phyloP scores from a whole-genome alignment of 2,797 vertebrate genomes.

The Jordanella pulchra region DNA sequence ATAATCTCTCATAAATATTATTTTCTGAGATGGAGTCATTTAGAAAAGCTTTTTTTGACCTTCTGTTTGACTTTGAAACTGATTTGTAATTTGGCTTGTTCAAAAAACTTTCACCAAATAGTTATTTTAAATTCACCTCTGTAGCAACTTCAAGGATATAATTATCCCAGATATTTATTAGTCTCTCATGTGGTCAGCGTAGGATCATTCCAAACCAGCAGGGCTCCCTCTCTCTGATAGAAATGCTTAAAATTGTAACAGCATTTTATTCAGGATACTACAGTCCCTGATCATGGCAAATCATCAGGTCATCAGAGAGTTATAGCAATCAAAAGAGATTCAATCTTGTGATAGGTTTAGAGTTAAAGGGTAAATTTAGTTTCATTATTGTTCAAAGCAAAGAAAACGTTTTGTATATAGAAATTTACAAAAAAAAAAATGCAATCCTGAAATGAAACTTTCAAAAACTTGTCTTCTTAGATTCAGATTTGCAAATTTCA shows the following conservation, averaged over 20 bases:
- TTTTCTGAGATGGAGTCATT: background rate
- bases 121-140: conserved; percentile 1
- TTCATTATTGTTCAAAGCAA: too few relatives aligned
- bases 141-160: background rate
- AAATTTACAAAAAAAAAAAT: too few relatives aligned
- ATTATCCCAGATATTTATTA: background rate
- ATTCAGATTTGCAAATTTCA: too few relatives aligned
- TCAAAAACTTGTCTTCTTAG: too few relatives aligned
- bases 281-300: background rate
- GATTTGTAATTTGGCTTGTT: background rate
- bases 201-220: background rate
- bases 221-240: background rate
- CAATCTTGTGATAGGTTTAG: too few relatives aligned
- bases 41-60: background rate
- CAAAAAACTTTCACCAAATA: background rate
- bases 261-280: background rate
- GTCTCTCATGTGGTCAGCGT: background rate
- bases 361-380: too few relatives aligned
- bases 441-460: too few relatives aligned
- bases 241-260: background rate
- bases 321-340: too few relatives aligned
- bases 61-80: background rate
- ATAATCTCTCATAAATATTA: background rate
- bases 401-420: too few relatives aligned
- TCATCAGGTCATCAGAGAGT: background rate